Conservation (phyloP, 2,113 vertebrate genomes). For the Myiozetetes cayanensis region DNA sequence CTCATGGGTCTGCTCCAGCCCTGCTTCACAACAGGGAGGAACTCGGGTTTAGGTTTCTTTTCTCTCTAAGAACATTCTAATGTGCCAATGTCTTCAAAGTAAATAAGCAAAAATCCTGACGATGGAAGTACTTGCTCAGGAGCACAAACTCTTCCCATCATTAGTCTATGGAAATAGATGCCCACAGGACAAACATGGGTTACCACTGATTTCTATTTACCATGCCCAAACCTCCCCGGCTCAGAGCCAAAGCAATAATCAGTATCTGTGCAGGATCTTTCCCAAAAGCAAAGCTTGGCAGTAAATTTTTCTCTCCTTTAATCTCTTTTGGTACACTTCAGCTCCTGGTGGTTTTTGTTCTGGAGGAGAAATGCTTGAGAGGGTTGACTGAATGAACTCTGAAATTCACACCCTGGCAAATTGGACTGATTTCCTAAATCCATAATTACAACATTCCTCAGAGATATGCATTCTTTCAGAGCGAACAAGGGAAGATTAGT, state of each 20-base stretch:
- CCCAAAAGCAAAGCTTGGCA: constrained; percentile 26
- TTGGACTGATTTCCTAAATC: constrained; percentile 57
- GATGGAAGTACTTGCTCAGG: neutral
- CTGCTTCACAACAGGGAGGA: neutral
- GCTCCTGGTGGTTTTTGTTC: constrained; percentile 36
- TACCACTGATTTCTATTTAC: neutral
- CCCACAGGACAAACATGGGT: neutral
- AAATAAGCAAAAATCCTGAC: neutral
- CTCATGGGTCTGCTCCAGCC: neutral
- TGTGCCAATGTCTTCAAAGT: neutral
- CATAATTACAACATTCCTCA: constrained; percentile 62
- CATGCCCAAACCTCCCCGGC: neutral
- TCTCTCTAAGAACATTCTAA: neutral
- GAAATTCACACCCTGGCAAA: constrained; percentile 64
- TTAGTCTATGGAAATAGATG: neutral
- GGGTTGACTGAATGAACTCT: constrained; percentile 52
- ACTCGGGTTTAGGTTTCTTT: neutral
- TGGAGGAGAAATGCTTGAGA: constrained; percentile 46
- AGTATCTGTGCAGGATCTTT: constrained; percentile 23
- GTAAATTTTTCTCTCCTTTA: constrained; percentile 1
- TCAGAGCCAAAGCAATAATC: neutral
- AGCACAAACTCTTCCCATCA: neutral
- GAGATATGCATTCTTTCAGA: constrained; percentile 54
- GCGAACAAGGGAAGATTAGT: constrained; percentile 43
- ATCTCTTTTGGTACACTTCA: constrained; percentile 51